Base-by-base conservation (phyloP, 2,888 invertebrate species). In the Rhagonycha lutea region DNA sequence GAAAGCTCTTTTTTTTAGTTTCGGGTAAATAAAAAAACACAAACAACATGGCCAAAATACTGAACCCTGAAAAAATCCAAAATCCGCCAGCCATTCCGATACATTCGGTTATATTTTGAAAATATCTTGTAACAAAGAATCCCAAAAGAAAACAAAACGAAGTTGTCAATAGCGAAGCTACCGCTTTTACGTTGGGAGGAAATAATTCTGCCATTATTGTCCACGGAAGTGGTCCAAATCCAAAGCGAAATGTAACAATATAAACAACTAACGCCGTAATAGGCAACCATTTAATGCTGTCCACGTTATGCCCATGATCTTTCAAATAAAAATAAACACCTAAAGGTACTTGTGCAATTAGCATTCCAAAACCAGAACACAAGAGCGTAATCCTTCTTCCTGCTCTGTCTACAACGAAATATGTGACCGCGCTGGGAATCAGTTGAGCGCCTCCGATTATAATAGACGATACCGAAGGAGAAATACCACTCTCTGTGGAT, bases 161-260 rank as follows among this genome's bases (percentile, higher is more conserved):
- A 0, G 95, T 93, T 0, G 94, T 93, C 1, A 95, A 89, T 0
- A 94, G 92, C 0, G 94, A 92, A 0, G 94, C 94, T 23, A 91
- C 88, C 0, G 93, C 91, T 86, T 94, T 94, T 2, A 95, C 92
- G 80, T 94, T 93, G 0, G 92, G 88, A 32, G 96, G 92, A 86
- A 96, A 93, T 86, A 96, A 91, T 86, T 96, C 96, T 0, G 94
- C 93, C 89, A 95, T 91, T 61, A 96, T 92, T 0, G 94, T 93
- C 95, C 95, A 95, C 0, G 95, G 93, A 61, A 95, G 86, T 0
- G 95, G 93, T 1, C 96, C 95, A 69, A 93, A 91, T 2, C 92
- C 91, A 88, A 84, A 3, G 78, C 94, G 93, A 88, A 94, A 95
- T 0, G 93, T 91, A 70, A 92, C 87, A 75, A 95, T 93, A 88